These are phyloP conservation scores for Eupleurogrammus muticus DNA, from an alignment of 2,797 vertebrate genomes.

Conservation along the genomic window DNA sequence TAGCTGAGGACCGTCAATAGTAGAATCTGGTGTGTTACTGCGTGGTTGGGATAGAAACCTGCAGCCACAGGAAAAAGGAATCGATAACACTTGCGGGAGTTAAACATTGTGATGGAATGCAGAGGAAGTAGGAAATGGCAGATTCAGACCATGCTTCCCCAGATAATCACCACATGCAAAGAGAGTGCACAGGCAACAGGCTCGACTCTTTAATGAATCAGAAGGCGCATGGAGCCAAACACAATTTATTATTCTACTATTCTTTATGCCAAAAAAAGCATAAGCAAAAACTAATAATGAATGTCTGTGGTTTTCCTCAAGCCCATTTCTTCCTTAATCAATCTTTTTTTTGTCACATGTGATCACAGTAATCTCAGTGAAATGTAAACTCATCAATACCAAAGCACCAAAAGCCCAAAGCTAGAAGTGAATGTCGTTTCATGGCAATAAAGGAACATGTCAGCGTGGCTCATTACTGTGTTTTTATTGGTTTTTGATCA, in stretches of 20 bases:
- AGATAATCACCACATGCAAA: slow-evolving; percentile 55
- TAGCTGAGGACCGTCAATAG: no score
- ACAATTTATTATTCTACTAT: neutral
- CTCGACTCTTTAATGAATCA: slow-evolving; percentile 9
- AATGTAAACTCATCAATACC: no score
- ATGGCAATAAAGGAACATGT: neutral
- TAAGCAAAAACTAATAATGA: slow-evolving; percentile 3
- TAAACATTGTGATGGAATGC: slow-evolving; percentile 13
- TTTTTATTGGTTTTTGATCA: neutral
- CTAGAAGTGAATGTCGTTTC: neutral
- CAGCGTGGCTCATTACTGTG: neutral
- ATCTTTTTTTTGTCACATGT: no score
- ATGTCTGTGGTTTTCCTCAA: neutral
- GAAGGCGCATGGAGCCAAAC: neutral
- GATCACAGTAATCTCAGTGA: no score
- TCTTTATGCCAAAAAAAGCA: slow-evolving; percentile 23
- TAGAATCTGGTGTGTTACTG: no score
- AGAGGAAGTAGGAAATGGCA: slow-evolving; percentile 1
- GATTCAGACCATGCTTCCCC: slow-evolving; percentile 11
- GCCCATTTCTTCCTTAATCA: neutral
- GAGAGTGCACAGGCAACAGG: slow-evolving; percentile 50
- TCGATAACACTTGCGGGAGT: slow-evolving; percentile 8
- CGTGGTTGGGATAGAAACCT: no score
- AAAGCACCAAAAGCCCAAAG: no score
- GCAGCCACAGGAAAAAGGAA: no score